A percentile compares a stretch with the other conserved stretches of the same genome.
Evolutionary conservation across 2,888 invertebrate genomes (phyloP).

Genomic region (Cyaniris semiargus): DNA sequence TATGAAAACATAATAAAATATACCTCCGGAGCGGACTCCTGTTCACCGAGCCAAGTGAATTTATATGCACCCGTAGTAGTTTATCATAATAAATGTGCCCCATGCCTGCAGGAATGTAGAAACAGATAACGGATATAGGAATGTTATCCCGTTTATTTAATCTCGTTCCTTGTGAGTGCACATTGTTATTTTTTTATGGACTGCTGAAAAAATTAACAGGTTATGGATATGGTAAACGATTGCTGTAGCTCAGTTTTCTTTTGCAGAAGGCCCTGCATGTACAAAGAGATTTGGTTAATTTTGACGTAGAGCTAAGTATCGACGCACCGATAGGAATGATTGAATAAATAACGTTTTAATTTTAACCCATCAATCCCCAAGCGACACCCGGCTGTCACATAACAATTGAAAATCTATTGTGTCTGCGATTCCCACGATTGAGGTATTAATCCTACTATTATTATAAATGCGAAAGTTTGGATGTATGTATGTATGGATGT

Average conservation of each 20-base stretch:
- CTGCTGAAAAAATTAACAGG: not conserved
- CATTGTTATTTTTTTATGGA: slow-evolving; percentile 16
- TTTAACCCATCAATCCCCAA: no score
- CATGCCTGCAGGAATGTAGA: slow-evolving; percentile 36
- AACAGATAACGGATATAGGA: slow-evolving; percentile 31
- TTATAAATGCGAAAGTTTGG: no score
- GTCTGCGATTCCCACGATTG: no score
- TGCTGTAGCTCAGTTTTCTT: not conserved
- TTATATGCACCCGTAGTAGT: slow-evolving; percentile 43
- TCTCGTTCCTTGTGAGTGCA: slow-evolving; percentile 13
- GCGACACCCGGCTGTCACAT: no score
- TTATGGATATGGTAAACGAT: not conserved
- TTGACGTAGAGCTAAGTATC: no score
- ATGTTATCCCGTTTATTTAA: slow-evolving; percentile 25
- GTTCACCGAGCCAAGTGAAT: slow-evolving; percentile 42
- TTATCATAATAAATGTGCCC: slow-evolving; percentile 43
- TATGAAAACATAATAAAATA: slow-evolving; percentile 24
- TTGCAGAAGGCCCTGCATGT: no score
- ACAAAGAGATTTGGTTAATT: no score
- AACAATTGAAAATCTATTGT: no score
- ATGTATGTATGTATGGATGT: no score
- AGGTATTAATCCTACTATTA: no score
- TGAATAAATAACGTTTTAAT: no score
- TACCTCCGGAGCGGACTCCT: slow-evolving; percentile 22
- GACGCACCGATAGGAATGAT: no score